Conservation (phyloP, 2,113 vertebrate species). For the Bubalus kerabau region DNA sequence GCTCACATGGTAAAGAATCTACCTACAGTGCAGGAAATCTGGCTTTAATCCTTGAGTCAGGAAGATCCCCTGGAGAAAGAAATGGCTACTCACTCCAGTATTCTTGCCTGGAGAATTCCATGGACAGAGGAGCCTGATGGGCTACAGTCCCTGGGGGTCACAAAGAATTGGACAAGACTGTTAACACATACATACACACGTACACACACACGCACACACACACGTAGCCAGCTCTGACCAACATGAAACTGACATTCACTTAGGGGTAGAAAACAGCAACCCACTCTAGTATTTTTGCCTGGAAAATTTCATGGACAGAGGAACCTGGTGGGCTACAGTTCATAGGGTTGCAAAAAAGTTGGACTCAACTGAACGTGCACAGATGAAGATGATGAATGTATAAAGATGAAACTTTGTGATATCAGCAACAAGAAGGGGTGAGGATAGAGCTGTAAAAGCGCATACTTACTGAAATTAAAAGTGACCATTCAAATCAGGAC, state of each 20-base stretch:
- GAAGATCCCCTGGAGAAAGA: neutral
- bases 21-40: neutral
- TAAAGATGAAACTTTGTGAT: neutral
- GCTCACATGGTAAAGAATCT: neutral
- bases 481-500: neutral
- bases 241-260: neutral
- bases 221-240: neutral
- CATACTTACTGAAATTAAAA: neutral
- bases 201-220: neutral
- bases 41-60: neutral
- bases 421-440: neutral
- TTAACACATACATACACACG: neutral
- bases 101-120: neutral
- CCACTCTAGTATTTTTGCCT: neutral
- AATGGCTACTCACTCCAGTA: neutral
- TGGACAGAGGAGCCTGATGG: neutral
- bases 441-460: neutral
- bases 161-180: fast-evolving
- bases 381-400: neutral
- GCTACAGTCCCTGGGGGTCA: neutral
- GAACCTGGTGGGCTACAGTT: neutral
- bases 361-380: neutral
- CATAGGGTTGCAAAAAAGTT: neutral
- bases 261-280: neutral
- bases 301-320: neutral